Conservation (phyloP, 1,140 invertebrate species). For the Rhopalosiphum maidis region DNA sequence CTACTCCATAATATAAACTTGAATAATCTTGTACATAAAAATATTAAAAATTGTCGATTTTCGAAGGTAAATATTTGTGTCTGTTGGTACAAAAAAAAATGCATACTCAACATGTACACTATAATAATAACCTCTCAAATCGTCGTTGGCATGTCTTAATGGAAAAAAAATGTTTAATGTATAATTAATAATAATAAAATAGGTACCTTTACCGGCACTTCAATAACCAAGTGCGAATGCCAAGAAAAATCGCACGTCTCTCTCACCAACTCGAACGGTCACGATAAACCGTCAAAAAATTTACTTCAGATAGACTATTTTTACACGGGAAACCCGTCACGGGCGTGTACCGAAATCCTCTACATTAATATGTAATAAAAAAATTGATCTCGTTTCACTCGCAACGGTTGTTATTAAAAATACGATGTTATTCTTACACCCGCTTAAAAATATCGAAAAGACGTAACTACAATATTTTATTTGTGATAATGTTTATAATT, state of each 20-base stretch:
- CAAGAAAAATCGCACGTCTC: not conserved
- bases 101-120: not conserved
- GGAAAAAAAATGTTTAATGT: not conserved
- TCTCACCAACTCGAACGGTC: not conserved
- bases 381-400: too few relatives aligned
- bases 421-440: not conserved
- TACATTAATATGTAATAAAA: too few relatives aligned
- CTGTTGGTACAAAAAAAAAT: not conserved
- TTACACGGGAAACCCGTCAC: not conserved
- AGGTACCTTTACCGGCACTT: not conserved
- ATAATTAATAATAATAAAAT: not conserved
- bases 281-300: not conserved
- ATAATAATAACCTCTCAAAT: not conserved
- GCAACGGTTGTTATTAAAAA: too few relatives aligned
- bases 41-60: not conserved
- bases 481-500: too few relatives aligned
- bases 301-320: not conserved
- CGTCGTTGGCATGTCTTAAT: not conserved
- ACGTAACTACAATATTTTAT: too few relatives aligned
- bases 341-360: not conserved
- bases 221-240: not conserved
- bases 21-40: not conserved
- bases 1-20: not conserved
- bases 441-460: not conserved
- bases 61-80: not conserved